A percentile compares a stretch with the other conserved stretches of the same genome.
Evolutionary conservation across 2,888 invertebrate species (phyloP).

Genomic region (Keiferia lycopersicella): DNA sequence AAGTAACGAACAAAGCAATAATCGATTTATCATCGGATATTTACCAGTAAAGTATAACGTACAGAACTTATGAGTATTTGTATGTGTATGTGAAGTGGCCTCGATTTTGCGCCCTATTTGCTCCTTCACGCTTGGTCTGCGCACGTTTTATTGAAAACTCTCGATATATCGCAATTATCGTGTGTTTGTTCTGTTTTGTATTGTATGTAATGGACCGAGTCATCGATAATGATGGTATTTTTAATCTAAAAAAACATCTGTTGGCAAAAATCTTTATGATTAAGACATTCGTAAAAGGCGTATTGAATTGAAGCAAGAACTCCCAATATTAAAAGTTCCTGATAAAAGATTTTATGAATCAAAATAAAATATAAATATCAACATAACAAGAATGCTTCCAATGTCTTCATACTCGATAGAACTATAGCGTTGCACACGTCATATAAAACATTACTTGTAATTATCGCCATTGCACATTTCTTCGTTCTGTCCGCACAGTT

Average conservation of each 20-base stretch:
- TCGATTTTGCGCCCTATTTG: constrained; percentile 66
- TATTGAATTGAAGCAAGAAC: no score
- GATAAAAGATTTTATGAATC: no score
- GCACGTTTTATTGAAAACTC: constrained; percentile 41
- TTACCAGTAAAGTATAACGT: neutral
- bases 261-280: no score
- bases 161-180: constrained; percentile 40
- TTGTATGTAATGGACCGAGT: neutral
- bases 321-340: no score
- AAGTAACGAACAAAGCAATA: constrained; percentile 10
- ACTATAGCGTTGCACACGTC: neutral
- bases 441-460: constrained; percentile 13
- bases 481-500: constrained; percentile 29
- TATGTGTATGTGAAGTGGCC: constrained; percentile 48
- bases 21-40: neutral
- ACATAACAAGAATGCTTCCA: neutral
- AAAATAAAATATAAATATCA: no score
- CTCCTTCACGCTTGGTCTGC: constrained; percentile 61
- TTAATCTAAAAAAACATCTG: no score
- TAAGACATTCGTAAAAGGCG: no score
- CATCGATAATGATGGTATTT: neutral
- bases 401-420: neutral
- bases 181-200: neutral
- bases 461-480: constrained; percentile 29
- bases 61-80: constrained; percentile 43